These are phyloP conservation scores for Chionomys nivalis DNA, from an alignment of 2,113 vertebrate genomes.

Conservation along the genomic window DNA sequence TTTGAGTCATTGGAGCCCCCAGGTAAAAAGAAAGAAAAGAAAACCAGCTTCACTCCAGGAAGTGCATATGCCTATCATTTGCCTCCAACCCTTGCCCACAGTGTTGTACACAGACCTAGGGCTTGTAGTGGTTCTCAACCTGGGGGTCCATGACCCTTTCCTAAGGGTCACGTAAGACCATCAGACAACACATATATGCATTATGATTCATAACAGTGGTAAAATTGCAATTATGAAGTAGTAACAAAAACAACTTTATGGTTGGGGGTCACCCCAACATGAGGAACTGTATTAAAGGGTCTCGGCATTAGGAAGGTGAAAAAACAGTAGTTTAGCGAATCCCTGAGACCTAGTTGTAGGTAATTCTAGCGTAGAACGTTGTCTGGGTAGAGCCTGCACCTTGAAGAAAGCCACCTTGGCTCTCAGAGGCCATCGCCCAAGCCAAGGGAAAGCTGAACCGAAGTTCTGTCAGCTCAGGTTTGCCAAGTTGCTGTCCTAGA, in stretches of 20 bases:
- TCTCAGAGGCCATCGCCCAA: constrained; percentile 5
- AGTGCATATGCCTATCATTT: neutral
- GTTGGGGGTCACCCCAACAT: neutral
- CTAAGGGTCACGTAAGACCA: neutral
- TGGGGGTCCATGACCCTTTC: neutral
- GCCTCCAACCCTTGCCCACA: neutral
- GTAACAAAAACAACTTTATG: neutral
- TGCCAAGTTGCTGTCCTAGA: constrained; percentile 61
- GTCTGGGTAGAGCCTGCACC: neutral
- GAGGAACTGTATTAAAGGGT: neutral
- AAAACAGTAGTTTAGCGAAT: no score
- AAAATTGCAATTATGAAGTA: neutral
- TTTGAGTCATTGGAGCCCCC: neutral
- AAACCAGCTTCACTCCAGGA: neutral
- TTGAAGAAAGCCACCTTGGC: constrained; percentile 1
- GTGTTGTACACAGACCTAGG: neutral
- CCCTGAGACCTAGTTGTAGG: neutral
- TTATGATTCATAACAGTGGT: neutral
- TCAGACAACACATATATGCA: neutral
- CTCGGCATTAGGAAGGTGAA: neutral
- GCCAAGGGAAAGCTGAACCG: constrained; percentile 16
- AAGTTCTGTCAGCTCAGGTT: neutral
- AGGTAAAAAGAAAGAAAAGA: neutral
- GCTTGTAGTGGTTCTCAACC: neutral
- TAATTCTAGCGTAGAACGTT: neutral